Conservation (phyloP, 2,888 invertebrate genomes). For the Dione juno region DNA sequence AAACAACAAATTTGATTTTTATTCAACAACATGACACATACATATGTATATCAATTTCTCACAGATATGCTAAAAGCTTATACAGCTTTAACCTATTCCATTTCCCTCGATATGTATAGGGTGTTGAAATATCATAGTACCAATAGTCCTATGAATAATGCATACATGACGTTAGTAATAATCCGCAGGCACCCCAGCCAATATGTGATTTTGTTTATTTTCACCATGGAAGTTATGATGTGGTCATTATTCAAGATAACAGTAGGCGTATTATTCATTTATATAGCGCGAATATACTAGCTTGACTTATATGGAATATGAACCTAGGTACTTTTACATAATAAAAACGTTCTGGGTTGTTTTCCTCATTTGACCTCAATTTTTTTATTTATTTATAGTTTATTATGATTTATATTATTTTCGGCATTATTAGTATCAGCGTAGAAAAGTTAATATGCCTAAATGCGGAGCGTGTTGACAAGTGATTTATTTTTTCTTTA, state of each 20-base stretch:
- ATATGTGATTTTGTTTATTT: conserved; percentile 57
- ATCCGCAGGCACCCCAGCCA: conserved; percentile 63
- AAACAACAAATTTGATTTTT: neutral
- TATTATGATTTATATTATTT: too few relatives aligned
- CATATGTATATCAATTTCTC: neutral
- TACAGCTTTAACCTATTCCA: conserved; percentile 26
- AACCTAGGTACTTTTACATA: neutral
- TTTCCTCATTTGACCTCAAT: too few relatives aligned
- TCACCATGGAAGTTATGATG: conserved; percentile 47
- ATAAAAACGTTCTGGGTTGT: too few relatives aligned
- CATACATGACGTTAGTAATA: conserved; percentile 69
- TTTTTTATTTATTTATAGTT: too few relatives aligned
- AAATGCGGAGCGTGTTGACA: too few relatives aligned
- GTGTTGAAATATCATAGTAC: conserved; percentile 64
- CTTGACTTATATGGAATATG: neutral
- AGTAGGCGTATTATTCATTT: conserved; percentile 47
- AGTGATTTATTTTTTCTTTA: too few relatives aligned
- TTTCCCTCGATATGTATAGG: conserved; percentile 40
- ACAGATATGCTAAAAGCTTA: conserved; percentile 14
- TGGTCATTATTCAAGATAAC: conserved; percentile 50
- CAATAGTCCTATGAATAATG: conserved; percentile 78
- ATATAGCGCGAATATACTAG: neutral
- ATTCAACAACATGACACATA: neutral
- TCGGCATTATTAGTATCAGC: too few relatives aligned
- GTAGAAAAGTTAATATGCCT: too few relatives aligned